A percentile compares a stretch with the other conserved stretches of the same genome.
Evolutionary conservation across 2,888 invertebrate genomes (phyloP).

Genomic region (Phymatocera aterrima): DNA sequence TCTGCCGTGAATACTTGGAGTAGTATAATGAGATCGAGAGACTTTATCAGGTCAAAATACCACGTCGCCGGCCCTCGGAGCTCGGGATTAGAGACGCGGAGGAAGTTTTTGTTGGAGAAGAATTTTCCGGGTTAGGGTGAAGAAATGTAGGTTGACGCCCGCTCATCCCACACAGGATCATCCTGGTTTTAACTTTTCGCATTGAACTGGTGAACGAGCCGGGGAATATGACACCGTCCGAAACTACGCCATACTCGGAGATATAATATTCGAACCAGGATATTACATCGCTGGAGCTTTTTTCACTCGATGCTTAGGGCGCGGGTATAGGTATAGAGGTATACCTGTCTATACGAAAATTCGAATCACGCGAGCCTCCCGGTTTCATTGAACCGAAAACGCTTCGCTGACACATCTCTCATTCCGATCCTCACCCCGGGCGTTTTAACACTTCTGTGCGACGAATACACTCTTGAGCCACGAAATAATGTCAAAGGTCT

Average conservation of each 20-base stretch:
- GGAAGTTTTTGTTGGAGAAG: constrained; percentile 25
- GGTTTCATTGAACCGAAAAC: no score
- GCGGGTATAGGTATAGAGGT: no score
- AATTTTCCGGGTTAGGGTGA: constrained; percentile 15
- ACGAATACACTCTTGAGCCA: no score
- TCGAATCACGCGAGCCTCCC: no score
- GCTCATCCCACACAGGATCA: constrained; percentile 46
- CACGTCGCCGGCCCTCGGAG: not conserved
- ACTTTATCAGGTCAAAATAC: constrained; percentile 15
- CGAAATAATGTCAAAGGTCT: no score
- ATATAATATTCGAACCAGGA: no score
- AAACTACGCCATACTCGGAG: not conserved
- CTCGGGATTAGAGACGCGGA: no score
- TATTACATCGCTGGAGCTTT: not conserved
- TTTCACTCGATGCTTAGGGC: not conserved
- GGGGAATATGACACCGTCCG: not conserved
- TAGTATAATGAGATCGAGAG: not conserved
- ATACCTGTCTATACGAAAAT: no score
- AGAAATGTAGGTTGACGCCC: constrained; percentile 23
- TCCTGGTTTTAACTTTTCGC: constrained; percentile 52
- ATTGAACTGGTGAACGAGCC: constrained; percentile 31
- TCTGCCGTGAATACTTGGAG: no score
- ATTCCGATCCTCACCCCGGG: no score
- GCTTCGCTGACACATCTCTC: no score
- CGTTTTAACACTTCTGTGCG: no score